A percentile compares a stretch with the other conserved stretches of the same genome.
phyloP scores from a whole-genome alignment of 2,888 invertebrate genomes.

The Drosophila paranaensis region DNA sequence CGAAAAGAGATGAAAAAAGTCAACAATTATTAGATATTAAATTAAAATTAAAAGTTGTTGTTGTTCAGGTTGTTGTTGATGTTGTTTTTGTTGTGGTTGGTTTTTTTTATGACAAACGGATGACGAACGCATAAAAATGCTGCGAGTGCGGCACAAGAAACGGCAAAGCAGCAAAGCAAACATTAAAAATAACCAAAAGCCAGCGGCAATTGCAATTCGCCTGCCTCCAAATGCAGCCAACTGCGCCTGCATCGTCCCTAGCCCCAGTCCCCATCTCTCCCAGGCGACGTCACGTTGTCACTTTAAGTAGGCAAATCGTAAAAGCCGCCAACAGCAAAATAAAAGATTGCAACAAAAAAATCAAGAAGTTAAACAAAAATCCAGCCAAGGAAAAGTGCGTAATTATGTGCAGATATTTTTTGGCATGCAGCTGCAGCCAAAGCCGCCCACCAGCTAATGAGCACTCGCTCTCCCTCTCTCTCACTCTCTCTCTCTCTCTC shows the following conservation, averaged over 20 bases:
- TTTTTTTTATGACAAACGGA: constrained; percentile 80
- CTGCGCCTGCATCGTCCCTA: background rate
- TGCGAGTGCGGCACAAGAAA: constrained; percentile 70
- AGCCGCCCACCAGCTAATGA: constrained; percentile 59
- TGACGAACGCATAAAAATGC: constrained; percentile 80
- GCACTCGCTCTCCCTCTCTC: constrained; percentile 12
- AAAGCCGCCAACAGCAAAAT: constrained; percentile 43
- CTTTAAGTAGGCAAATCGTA: constrained; percentile 77
- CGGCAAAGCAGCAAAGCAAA: constrained; percentile 52
- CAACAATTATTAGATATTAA: constrained; percentile 79
- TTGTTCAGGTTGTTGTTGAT: constrained; percentile 15
- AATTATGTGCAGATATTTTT: constrained; percentile 67
- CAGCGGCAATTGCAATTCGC: constrained; percentile 59
- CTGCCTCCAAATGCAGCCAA: constrained; percentile 1
- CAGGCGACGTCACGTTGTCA: constrained; percentile 73
- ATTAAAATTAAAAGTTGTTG: constrained; percentile 69
- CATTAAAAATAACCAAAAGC: constrained; percentile 75
- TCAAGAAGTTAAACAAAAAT: constrained; percentile 5
- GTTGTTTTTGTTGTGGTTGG: constrained; percentile 21
- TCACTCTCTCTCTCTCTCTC: background rate
- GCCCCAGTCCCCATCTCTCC: background rate
- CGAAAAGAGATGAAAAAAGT: constrained; percentile 16
- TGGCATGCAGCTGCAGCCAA: constrained; percentile 47
- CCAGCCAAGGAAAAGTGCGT: constrained; percentile 60
- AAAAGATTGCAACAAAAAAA: constrained; percentile 19